A percentile compares a stretch with the other conserved stretches of the same genome.
phyloP scores from a whole-genome alignment of 2,113 vertebrate genomes.

The Anser cygnoides region DNA sequence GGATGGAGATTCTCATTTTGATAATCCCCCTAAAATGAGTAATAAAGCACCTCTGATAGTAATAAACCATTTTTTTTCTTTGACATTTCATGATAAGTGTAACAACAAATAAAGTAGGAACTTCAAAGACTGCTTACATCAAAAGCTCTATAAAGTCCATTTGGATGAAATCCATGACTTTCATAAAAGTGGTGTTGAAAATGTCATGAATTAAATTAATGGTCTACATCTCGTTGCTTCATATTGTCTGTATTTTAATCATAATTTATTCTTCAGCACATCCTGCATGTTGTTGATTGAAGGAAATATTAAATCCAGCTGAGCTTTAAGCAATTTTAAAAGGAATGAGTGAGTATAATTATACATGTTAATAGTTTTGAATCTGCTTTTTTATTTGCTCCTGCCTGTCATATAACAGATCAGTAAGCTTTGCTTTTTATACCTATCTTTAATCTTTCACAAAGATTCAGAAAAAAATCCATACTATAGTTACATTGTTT shows the following conservation, averaged over 20 bases:
- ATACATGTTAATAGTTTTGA: conserved; percentile 60
- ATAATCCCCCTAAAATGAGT: conserved; percentile 69
- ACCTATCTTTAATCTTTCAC: conserved; percentile 43
- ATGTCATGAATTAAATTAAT: conserved; percentile 74
- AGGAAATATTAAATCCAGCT: conserved; percentile 71
- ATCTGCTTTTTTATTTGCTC: conserved; percentile 61
- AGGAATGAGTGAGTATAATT: conserved; percentile 69
- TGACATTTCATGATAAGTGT: conserved; percentile 69
- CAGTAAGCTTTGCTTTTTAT: conserved; percentile 47
- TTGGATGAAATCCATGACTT: conserved; percentile 68
- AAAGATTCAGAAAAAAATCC: neutral
- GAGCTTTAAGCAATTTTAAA: conserved; percentile 68
- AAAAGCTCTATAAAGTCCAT: conserved; percentile 70
- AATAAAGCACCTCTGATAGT: conserved; percentile 64
- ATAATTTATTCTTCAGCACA: conserved; percentile 70
- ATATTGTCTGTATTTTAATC: conserved; percentile 70
- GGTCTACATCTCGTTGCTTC: conserved; percentile 55
- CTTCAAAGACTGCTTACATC: conserved; percentile 70
- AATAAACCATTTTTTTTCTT: conserved; percentile 64
- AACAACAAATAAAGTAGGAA: conserved; percentile 66
- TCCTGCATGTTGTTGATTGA: conserved; percentile 67
- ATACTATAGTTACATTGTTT: neutral
- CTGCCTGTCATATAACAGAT: conserved; percentile 50
- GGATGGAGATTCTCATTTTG: conserved; percentile 66
- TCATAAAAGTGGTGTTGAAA: conserved; percentile 66